Evolutionary conservation across 1,140 invertebrate genomes (phyloP).

Genomic region (Ganaspis sp.): DNA sequence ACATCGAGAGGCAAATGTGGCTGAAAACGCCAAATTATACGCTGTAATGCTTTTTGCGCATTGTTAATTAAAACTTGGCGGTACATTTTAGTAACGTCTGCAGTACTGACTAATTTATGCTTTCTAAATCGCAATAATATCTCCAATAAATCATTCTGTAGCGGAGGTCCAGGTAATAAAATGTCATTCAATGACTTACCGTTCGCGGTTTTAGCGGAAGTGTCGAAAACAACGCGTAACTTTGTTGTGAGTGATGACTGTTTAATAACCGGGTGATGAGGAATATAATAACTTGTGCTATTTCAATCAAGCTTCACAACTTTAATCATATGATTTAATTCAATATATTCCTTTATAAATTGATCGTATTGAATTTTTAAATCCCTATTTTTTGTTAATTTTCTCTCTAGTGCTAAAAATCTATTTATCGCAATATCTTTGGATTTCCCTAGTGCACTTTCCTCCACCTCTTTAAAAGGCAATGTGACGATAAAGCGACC

Average conservation of each 20-base stretch:
- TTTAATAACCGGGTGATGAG: too few relatives aligned
- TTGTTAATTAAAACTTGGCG: not conserved
- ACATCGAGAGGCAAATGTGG: not conserved
- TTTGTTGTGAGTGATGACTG: too few relatives aligned
- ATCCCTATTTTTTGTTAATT: not conserved
- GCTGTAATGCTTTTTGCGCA: not conserved
- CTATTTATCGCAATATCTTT: not conserved
- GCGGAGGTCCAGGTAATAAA: conserved; percentile 4
- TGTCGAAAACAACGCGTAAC: too few relatives aligned
- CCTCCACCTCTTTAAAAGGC: conserved; percentile 19
- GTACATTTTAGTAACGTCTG: conserved; percentile 75
- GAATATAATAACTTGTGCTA: too few relatives aligned
- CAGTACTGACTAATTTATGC: conserved; percentile 47
- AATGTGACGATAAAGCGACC: conserved; percentile 35
- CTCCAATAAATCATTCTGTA: conserved; percentile 12
- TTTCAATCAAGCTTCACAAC: conserved; percentile 1
- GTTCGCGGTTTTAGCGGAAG: too few relatives aligned
- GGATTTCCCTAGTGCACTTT: conserved; percentile 23
- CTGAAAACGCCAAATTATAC: not conserved
- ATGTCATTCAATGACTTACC: too few relatives aligned
- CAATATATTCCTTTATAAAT: conserved; percentile 67
- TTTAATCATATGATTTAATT: conserved; percentile 65
- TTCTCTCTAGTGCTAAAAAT: conserved; percentile 30
- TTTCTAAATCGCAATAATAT: conserved; percentile 43
- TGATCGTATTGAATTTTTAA: conserved; percentile 49